These are phyloP conservation scores for Antechinus stuartii DNA, from an alignment of 2,113 vertebrate genomes.

Conservation along the genomic window DNA sequence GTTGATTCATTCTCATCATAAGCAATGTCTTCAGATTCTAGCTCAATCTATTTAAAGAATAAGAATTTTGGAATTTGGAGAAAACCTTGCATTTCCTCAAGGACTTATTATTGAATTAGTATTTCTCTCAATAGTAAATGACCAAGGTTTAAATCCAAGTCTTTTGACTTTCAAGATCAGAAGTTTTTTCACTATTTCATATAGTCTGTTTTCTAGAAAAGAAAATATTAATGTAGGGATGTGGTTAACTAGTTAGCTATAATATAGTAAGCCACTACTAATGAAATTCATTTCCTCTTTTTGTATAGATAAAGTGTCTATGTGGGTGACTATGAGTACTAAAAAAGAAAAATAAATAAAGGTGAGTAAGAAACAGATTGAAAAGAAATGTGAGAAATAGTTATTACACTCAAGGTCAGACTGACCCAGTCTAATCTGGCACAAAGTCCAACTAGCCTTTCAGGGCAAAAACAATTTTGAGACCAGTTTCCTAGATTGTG, in stretches of 20 bases:
- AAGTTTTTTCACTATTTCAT: background rate
- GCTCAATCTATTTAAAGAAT: background rate
- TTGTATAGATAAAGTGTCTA: background rate
- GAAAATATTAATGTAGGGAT: background rate
- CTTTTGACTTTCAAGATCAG: background rate
- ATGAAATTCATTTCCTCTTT: background rate
- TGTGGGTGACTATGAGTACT: background rate
- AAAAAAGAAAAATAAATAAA: background rate
- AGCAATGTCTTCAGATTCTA: background rate
- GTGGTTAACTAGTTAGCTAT: background rate
- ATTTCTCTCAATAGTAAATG: background rate
- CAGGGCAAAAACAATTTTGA: background rate
- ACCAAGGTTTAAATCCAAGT: background rate
- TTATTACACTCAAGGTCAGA: background rate
- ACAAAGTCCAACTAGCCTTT: background rate
- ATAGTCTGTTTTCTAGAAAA: background rate
- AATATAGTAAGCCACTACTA: background rate
- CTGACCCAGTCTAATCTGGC: background rate
- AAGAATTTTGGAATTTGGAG: background rate
- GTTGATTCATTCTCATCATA: background rate
- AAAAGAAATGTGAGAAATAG: background rate
- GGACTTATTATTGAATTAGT: background rate
- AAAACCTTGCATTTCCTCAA: background rate
- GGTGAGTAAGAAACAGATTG: background rate
- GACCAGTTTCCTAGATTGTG: background rate